A percentile compares a stretch with the other conserved stretches of the same genome.
Conservation (phyloP, 2,888 invertebrate species). For the Andrena trimmerana region DNA sequence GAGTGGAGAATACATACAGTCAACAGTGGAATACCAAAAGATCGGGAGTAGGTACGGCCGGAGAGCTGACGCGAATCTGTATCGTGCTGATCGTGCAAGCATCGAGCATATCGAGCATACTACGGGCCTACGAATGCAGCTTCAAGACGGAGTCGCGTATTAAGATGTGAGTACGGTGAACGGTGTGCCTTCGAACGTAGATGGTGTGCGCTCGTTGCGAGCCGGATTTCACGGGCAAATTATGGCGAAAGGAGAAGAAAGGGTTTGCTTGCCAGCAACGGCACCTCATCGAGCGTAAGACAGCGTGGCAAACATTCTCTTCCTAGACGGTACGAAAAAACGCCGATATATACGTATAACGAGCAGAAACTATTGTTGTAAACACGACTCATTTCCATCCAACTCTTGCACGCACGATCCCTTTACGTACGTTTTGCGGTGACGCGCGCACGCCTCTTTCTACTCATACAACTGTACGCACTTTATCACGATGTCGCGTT, state of each 20-base stretch:
- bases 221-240: constrained; percentile 37
- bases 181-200: constrained; percentile 36
- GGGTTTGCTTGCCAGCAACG: constrained; percentile 43
- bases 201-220: constrained; percentile 5
- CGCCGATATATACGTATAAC: constrained; percentile 25
- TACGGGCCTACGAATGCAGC: constrained; percentile 75
- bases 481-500: constrained; percentile 31
- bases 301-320: constrained; percentile 19
- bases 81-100: constrained; percentile 22
- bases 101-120: constrained; percentile 27
- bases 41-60: constrained; percentile 27
- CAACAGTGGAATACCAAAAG: constrained; percentile 47
- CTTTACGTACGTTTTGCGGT: constrained; percentile 29
- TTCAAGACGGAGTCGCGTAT: constrained; percentile 67
- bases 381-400: constrained; percentile 30
- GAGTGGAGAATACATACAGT: constrained; percentile 42
- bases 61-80: constrained; percentile 34
- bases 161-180: constrained; percentile 76
- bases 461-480: constrained; percentile 34
- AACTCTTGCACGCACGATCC: constrained; percentile 11
- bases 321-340: constrained; percentile 46
- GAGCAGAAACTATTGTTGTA: constrained; percentile 45
- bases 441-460: constrained; percentile 39
- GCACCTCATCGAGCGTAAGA: constrained; percentile 40
- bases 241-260: constrained; percentile 56